Conservation (phyloP, 2,113 vertebrate species). For the Solenodon paradoxus region DNA sequence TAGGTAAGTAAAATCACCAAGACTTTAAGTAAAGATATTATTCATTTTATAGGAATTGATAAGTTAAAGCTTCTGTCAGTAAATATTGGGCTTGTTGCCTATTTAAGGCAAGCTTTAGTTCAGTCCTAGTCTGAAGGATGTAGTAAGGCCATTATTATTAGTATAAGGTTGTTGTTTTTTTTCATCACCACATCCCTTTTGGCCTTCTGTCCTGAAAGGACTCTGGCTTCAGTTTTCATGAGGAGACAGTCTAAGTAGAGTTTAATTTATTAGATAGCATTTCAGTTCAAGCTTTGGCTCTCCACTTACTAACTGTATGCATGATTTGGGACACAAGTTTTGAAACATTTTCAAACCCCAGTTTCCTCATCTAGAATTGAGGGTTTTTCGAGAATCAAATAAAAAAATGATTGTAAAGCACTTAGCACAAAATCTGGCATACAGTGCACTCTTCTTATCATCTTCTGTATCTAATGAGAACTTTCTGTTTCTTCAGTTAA, state of each 20-base stretch:
- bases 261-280: neutral
- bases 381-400: neutral
- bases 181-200: constrained; percentile 11
- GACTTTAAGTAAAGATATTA: neutral
- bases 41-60: neutral
- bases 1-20: constrained; percentile 13
- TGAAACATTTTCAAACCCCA: neutral
- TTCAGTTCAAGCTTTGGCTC: neutral
- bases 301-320: neutral
- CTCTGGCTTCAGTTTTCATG: neutral
- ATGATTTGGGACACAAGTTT: neutral
- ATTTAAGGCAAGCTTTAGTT: constrained; percentile 38
- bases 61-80: neutral
- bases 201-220: constrained; percentile 50
- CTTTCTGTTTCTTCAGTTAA: neutral
- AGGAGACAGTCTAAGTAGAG: neutral
- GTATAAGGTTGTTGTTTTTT: neutral
- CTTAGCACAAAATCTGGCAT: neutral
- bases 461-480: neutral
- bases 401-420: neutral
- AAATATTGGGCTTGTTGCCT: neutral
- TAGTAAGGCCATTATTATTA: neutral
- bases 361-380: neutral
- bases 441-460: neutral
- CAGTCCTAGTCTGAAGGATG: neutral